Base-by-base conservation (phyloP, 2,797 vertebrate genomes). In the Anguilla megastoma region DNA sequence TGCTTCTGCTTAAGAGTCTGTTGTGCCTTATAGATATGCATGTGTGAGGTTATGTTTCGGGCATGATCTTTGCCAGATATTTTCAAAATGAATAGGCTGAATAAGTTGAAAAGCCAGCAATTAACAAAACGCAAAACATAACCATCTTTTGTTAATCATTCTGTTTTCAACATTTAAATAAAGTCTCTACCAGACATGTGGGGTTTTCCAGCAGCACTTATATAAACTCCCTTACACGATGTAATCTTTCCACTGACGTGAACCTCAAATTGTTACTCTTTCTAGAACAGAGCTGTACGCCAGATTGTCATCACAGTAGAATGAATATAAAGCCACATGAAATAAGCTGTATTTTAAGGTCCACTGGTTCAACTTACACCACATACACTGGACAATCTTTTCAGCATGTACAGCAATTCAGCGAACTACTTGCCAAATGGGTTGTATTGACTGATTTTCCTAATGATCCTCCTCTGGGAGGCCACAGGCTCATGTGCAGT, bases 401-500 rank as follows among this genome's bases (percentile, higher is more conserved):
- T 88, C 92, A 89, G 85, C 88, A 85, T 89, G 84, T 91, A 85
- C 85, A 87, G 76, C 88, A 87, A 89, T 91, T 91, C 91, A 88
- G 88, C 82, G 91, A 92, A 93, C 89, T 92, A 89, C 93, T 93
- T 94, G 93, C 91, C 91, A 91, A 93, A 93, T 93, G 89, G 91
- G 93, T 92, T 94, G 91, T 95, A 95, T 95, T 94, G 93, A 95
- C 93, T 93, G 94, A 94, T 94, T 94, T 94, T 93, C 90, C 91
- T 95, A 94, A 97, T 95, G 93, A 95, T 92, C 89, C 90, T 93
- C 94, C 95, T 95, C 87, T 90, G 93, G 94, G 93, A 95, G 92
- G 87, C 88, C 79, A 88, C 89, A 66, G 86, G 84, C 50, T 91
- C 92, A 90, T 93, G 92, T 92, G 92, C 92, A 93, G 90, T 90